Evolutionary conservation across 2,113 vertebrate genomes (phyloP), one percentile per base, ranked within the genome.

Genomic region (Microcebus tavaratra): DNA sequence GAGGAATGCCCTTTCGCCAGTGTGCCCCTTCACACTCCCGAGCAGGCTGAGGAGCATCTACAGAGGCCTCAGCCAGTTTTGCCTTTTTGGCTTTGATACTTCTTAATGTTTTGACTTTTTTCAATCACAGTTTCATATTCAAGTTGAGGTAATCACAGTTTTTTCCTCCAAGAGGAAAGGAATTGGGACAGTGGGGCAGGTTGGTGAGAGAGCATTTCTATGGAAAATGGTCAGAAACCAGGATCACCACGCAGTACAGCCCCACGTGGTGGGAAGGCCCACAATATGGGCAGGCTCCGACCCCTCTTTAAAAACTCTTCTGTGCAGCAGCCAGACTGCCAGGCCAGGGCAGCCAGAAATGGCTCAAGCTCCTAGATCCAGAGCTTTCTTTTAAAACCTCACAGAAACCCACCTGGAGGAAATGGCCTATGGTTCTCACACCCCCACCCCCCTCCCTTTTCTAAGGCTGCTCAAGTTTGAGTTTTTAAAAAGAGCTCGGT

Each of bases 141-240:
- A 93, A 96, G 98, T 98, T 97, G 99, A 99, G 99, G 99, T 99
- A 99, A 99, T 98, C 98, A 92, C 98, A 80, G 87, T 98, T 95
- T 94, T 98, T 98, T 98, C 97, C 98, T 98, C 99, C 97, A 88
- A 88, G 90, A 97, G 59, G 48, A 88, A 96, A 98, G 94, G 82
- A 97, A 95, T 90, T 94, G 95, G 98, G 96, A 76, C 97, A 96
- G 98, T 98, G 98, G 98, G 92, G 95, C 99, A 99, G 99, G 98
- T 98, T 99, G 99, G 99, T 99, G 99, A 99, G 99, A 99, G 99
- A 99, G 98, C 98, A 98, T 98, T 97, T 95, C 96, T 87, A 76
- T 63, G 93, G 94, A 78, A 48, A 88, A 85, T 20, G 55, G 90
- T 95, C 80, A 93, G 90, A 94, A 94, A 97, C 48, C 53, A 81